These are phyloP conservation scores for Hyla sarda DNA, from an alignment of 2,113 vertebrate species.

Conservation along the genomic window DNA sequence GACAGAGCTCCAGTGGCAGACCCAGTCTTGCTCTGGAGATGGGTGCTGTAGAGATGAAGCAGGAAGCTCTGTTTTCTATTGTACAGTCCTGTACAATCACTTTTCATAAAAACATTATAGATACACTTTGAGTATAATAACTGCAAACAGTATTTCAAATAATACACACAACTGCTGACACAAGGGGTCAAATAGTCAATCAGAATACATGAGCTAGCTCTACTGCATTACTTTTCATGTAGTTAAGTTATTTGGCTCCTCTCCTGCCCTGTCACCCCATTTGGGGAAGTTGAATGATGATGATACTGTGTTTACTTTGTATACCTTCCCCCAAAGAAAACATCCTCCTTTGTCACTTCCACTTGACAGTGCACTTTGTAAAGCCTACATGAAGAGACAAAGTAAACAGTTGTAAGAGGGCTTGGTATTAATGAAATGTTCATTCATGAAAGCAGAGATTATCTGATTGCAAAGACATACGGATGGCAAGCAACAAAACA, in stretches of 20 bases:
- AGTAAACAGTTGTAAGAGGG: slow-evolving; percentile 14
- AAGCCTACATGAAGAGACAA: slow-evolving; percentile 27
- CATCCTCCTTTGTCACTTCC: slow-evolving; percentile 30
- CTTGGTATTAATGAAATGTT: slow-evolving; percentile 23
- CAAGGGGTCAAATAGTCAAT: slow-evolving; percentile 14
- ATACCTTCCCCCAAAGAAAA: slow-evolving; percentile 22
- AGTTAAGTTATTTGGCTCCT: slow-evolving; percentile 6
- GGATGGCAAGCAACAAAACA: background rate
- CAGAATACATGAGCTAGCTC: background rate
- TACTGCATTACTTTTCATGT: background rate
- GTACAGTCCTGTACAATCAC: too few relatives aligned
- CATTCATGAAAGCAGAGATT: slow-evolving; percentile 26
- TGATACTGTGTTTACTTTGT: slow-evolving; percentile 16
- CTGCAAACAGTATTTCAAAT: background rate
- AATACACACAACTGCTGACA: slow-evolving; percentile 3
- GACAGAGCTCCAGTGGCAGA: too few relatives aligned
- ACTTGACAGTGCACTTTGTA: slow-evolving; percentile 25
- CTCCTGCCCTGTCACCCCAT: slow-evolving; percentile 15
- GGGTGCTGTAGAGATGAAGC: too few relatives aligned
- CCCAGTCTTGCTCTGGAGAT: too few relatives aligned
- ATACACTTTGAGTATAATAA: too few relatives aligned
- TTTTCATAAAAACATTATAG: too few relatives aligned
- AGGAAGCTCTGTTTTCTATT: too few relatives aligned
- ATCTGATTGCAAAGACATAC: background rate
- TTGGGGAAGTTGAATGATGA: slow-evolving; percentile 25